Conservation (phyloP, 2,888 invertebrate species). For the Eudemis profundana region DNA sequence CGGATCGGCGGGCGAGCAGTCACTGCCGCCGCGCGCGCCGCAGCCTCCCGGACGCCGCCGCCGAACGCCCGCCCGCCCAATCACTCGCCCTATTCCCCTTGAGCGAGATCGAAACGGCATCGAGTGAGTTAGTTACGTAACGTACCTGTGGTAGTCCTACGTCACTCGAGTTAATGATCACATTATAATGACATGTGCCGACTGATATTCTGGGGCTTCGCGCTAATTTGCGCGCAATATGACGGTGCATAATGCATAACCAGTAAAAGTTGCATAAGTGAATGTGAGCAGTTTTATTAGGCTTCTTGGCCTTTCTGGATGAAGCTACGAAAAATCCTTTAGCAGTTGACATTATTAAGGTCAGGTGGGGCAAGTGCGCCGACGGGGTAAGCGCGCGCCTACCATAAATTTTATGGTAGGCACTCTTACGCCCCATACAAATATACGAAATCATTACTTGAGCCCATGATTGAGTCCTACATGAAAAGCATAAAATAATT, state of each 20-base stretch:
- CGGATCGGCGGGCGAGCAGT: slow-evolving; percentile 75
- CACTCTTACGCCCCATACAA: too few species aligned
- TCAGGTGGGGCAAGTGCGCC: too few species aligned
- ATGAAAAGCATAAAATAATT: too few species aligned
- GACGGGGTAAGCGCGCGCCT: too few species aligned
- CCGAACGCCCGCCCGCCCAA: slow-evolving; percentile 61
- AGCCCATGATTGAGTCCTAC: too few species aligned
- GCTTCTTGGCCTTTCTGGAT: not conserved
- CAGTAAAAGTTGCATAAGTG: not conserved
- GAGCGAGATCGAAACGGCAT: slow-evolving; percentile 33
- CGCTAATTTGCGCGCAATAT: not conserved
- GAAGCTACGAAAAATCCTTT: too few species aligned
- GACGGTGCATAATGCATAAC: not conserved
- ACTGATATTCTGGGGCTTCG: slow-evolving; percentile 9
- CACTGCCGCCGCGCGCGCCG: slow-evolving; percentile 68
- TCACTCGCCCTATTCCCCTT: slow-evolving; percentile 52
- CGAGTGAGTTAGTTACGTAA: slow-evolving; percentile 33
- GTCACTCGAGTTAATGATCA: slow-evolving; percentile 24
- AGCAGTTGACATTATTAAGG: too few species aligned
- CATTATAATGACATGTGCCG: slow-evolving; percentile 20
- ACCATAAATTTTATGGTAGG: too few species aligned
- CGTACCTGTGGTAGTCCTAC: slow-evolving; percentile 26
- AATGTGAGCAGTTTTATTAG: not conserved
- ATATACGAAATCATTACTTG: too few species aligned
- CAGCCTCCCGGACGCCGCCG: slow-evolving; percentile 53